A percentile compares a stretch with the other conserved stretches of the same genome.
These are phyloP conservation scores for Pangasius larnaudii DNA, from an alignment of 2,797 vertebrate genomes.

Conservation along the genomic window DNA sequence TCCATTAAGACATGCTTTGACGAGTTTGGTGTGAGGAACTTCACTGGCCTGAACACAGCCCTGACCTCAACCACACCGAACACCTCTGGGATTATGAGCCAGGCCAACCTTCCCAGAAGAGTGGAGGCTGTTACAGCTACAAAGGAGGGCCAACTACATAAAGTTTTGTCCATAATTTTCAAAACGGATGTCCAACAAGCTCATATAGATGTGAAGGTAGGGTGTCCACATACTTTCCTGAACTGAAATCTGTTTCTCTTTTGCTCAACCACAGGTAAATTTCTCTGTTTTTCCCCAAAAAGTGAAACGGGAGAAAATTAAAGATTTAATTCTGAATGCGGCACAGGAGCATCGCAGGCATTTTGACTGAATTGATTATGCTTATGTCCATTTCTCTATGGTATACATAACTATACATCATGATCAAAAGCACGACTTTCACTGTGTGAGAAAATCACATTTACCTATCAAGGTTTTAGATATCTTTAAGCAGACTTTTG, in stretches of 20 bases:
- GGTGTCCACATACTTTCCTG: neutral
- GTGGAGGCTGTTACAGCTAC: neutral
- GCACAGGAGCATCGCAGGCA: too few relatives aligned
- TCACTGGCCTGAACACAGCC: neutral
- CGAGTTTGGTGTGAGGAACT: neutral
- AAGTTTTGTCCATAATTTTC: too few relatives aligned
- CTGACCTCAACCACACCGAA: neutral
- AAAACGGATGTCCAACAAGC: too few relatives aligned
- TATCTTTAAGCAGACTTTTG: neutral
- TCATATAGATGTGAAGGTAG: neutral
- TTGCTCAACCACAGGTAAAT: neutral
- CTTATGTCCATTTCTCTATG: neutral
- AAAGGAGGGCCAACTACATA: neutral
- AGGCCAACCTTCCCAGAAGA: neutral
- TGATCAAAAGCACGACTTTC: neutral
- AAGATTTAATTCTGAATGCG: neutral
- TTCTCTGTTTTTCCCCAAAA: neutral
- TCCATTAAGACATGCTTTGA: neutral
- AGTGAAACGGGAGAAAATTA: neutral
- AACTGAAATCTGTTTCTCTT: neutral
- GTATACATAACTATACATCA: neutral
- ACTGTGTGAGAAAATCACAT: neutral
- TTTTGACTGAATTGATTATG: too few relatives aligned
- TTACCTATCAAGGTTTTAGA: neutral
- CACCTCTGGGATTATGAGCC: neutral